phyloP scores from a whole-genome alignment of 2,797 vertebrate species.

The Melopsittacus undulatus region DNA sequence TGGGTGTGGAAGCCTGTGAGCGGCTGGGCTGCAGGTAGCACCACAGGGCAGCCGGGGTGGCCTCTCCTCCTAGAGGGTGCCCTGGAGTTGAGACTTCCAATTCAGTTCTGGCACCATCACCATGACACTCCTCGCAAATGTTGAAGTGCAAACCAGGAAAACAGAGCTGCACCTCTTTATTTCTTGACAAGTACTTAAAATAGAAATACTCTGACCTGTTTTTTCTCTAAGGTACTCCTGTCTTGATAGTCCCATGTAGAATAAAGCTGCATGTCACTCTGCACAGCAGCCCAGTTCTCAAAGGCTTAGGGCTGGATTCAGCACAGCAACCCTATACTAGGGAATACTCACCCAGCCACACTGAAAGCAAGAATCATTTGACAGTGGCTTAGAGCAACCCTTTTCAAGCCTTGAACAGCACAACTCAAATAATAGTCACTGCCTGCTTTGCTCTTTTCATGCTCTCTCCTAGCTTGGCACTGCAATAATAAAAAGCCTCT shows the following conservation, averaged over 20 bases:
- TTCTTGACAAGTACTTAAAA: conserved; percentile 16
- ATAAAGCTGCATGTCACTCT: neutral
- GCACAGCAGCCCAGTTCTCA: neutral
- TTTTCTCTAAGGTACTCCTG: neutral
- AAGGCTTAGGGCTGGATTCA: conserved; percentile 4
- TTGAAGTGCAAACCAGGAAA: conserved; percentile 15
- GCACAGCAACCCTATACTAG: neutral
- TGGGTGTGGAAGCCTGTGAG: fast-evolving
- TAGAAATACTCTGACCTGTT: conserved; percentile 25
- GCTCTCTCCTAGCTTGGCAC: neutral
- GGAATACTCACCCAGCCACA: neutral
- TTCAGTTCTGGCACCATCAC: neutral
- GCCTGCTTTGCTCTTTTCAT: conserved; percentile 34
- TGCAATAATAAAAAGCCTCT: conserved; percentile 7
- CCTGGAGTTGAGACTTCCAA: neutral
- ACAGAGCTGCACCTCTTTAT: neutral
- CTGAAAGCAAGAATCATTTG: neutral
- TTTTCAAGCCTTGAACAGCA: neutral
- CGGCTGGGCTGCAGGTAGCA: neutral
- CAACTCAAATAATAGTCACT: neutral
- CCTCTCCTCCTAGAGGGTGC: neutral
- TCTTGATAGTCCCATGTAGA: neutral
- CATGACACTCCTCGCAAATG: neutral
- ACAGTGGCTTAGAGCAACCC: neutral
- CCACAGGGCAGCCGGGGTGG: neutral